Conservation (phyloP, 2,888 invertebrate species). For the Tricholauxania praeusta region DNA sequence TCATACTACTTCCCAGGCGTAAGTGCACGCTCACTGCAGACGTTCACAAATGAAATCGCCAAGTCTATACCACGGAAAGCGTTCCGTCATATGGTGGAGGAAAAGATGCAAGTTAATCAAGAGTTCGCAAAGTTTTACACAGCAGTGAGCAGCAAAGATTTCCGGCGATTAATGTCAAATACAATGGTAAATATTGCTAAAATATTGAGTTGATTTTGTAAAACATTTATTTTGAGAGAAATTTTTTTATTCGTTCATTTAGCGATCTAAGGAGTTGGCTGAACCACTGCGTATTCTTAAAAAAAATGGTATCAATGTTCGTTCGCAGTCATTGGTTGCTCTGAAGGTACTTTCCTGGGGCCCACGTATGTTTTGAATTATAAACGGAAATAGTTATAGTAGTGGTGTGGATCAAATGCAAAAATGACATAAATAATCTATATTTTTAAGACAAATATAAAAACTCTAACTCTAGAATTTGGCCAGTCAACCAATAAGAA, state of each 20-base stretch:
- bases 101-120: not conserved
- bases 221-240: not conserved
- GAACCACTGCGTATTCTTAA: not conserved
- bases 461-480: too few species aligned
- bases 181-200: slow-evolving; percentile 1
- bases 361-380: not conserved
- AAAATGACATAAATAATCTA: too few species aligned
- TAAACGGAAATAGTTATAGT: too few species aligned
- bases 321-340: slow-evolving; percentile 1
- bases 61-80: slow-evolving; percentile 44
- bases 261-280: slow-evolving; percentile 1
- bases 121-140: slow-evolving; percentile 50
- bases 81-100: slow-evolving; percentile 43
- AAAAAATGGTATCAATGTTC: slow-evolving; percentile 18
- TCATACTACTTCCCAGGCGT: not conserved
- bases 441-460: too few species aligned
- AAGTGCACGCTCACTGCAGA: slow-evolving; percentile 48
- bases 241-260: too few species aligned
- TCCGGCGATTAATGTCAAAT: slow-evolving; percentile 39
- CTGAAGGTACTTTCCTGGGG: slow-evolving; percentile 23
- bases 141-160: slow-evolving; percentile 43
- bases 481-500: too few species aligned
- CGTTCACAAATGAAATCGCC: slow-evolving; percentile 50
- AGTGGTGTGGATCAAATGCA: too few species aligned
- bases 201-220: not conserved